Conservation (phyloP, 2,797 vertebrate genomes). For the Arnoldichthys spilopterus region DNA sequence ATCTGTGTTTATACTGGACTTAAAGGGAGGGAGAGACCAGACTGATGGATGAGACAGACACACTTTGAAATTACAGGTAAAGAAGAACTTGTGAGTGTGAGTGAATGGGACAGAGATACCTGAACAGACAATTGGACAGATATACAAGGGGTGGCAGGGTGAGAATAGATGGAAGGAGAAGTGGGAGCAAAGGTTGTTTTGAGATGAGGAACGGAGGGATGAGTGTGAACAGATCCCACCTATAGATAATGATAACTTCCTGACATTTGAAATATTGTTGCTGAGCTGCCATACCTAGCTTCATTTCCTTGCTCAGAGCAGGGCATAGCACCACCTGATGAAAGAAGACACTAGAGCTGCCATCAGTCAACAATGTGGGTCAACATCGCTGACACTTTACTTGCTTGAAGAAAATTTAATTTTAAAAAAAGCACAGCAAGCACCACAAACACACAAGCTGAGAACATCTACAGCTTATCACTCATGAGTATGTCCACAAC, state of each 20-base stretch:
- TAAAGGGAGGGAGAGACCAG: slow-evolving; percentile 20
- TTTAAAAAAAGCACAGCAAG: too few relatives aligned
- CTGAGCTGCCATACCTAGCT: neutral
- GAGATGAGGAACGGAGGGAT: neutral
- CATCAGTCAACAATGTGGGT: too few relatives aligned
- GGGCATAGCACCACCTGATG: neutral
- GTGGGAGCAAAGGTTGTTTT: neutral
- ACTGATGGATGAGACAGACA: slow-evolving; percentile 20
- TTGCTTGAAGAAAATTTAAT: too few relatives aligned
- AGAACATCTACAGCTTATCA: too few relatives aligned
- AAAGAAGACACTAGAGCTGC: neutral
- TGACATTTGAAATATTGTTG: neutral
- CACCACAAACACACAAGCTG: too few relatives aligned
- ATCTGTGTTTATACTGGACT: slow-evolving; percentile 43
- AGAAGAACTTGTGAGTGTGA: slow-evolving; percentile 13
- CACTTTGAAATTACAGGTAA: slow-evolving; percentile 25
- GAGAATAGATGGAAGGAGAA: neutral
- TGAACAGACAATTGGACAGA: neutral
- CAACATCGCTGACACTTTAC: too few relatives aligned
- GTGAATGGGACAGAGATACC: slow-evolving; percentile 11
- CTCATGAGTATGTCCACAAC: too few relatives aligned
- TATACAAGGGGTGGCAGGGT: too few relatives aligned
- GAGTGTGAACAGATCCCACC: neutral
- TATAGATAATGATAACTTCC: neutral
- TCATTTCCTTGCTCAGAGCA: neutral